phyloP scores from a whole-genome alignment of 2,113 vertebrate genomes.

The Echinops telfairi region DNA sequence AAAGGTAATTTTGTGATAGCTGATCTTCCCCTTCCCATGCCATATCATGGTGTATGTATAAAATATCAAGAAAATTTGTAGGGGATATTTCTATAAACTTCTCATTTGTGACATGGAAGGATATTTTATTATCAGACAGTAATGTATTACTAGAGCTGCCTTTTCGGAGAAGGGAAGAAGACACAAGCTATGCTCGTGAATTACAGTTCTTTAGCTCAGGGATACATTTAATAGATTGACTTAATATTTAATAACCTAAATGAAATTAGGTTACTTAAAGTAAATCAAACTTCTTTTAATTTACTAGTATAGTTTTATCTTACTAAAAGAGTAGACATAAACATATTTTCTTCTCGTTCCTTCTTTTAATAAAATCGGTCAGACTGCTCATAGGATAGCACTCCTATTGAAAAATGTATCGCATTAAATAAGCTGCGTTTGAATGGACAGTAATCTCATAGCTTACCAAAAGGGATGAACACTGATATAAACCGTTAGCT shows the following conservation, averaged over 20 bases:
- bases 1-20: neutral
- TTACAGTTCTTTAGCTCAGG: neutral
- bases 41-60: neutral
- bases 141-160: constrained; percentile 25
- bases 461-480: neutral
- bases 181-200: neutral
- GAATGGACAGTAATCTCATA: neutral
- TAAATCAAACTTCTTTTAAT: constrained; percentile 12
- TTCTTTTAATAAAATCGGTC: constrained; percentile 40
- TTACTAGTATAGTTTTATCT: constrained; percentile 57
- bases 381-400: neutral
- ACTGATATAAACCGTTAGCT: neutral
- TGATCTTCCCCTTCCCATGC: neutral
- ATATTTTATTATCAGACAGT: neutral
- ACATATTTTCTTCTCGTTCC: constrained; percentile 1
- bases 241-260: neutral
- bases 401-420: neutral
- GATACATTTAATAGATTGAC: constrained; percentile 15
- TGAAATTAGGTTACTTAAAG: neutral
- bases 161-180: constrained; percentile 35
- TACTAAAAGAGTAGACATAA: constrained; percentile 49
- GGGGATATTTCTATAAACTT: neutral
- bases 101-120: constrained; percentile 8
- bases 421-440: constrained; percentile 28
- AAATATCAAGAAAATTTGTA: constrained; percentile 27